Evolutionary conservation across 2,888 invertebrate species (phyloP), one percentile per base, ranked within the genome.

Genomic region (Leptinotarsa tumamoca): DNA sequence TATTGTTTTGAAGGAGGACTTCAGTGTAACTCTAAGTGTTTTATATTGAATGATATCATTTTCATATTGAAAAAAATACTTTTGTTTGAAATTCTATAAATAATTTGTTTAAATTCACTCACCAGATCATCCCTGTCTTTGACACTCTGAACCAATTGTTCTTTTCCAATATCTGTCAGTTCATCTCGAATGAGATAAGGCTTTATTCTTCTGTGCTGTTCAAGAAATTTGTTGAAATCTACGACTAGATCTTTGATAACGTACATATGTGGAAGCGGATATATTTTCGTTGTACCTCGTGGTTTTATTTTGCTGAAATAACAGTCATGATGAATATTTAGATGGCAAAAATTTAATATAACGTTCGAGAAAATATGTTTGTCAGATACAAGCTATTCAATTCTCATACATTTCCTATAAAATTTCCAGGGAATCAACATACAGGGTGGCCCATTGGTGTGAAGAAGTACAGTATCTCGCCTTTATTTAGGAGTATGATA

Each of bases 211-310:
- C 90, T 88, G 86, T 95, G 95, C 78, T 93, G 94, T 14, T 82
- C 71, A 4, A 80, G 54, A 74, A 84, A 84, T 66, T 79, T 76
- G 10, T 70, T 80, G 92, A 95, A 92, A 85, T 95, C 95, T 0
- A 92, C 91, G 1, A 93, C 90, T 58, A 93, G 84, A 82, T 93
- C 95, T 85, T 94, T 92, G 68, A 95, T 90, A 4, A 95, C 94
- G 85, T 95, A 95, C 92, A 95, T 93, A 85, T 96, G 95, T 0
- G 95, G 95, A 66, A 96, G 86, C 0, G 95, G 95, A 84, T 94
- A 92, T 72, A 96, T 83, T 77, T 81, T 83, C 10, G 81, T 81
- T 23, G 74, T 79, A 43, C 82, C 80, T 50, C 78, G 77, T 5
- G 80, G 79, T 50, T 73, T 78, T 54, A 84, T 84, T 78, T 77